These are phyloP conservation scores for Scomber scombrus DNA, from an alignment of 2,113 vertebrate genomes.

Conservation along the genomic window DNA sequence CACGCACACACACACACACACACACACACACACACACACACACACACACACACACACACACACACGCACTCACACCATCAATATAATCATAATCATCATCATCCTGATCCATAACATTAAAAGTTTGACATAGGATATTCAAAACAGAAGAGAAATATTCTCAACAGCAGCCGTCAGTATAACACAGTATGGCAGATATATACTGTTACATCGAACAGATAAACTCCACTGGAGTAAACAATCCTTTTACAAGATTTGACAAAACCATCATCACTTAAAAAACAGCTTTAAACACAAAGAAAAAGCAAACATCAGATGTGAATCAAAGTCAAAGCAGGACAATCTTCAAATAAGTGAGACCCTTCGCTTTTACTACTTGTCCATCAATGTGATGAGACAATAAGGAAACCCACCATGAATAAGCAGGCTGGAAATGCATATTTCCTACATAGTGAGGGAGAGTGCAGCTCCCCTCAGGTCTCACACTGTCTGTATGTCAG, in stretches of 20 bases:
- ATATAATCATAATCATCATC: background rate
- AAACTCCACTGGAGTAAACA: slow-evolving; percentile 86
- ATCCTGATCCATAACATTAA: slow-evolving; percentile 29
- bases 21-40: background rate
- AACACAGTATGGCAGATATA: slow-evolving; percentile 59
- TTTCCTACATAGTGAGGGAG: slow-evolving; percentile 80
- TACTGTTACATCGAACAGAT: slow-evolving; percentile 62
- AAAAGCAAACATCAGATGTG: slow-evolving; percentile 50
- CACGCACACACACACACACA: slow-evolving; percentile 13
- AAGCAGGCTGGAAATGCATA: slow-evolving; percentile 74
- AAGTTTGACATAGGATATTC: slow-evolving; percentile 60
- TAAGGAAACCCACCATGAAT: slow-evolving; percentile 51
- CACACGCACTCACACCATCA: slow-evolving; percentile 27
- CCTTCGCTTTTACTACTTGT: slow-evolving; percentile 63
- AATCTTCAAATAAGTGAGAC: slow-evolving; percentile 62
- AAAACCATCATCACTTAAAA: slow-evolving; percentile 66
- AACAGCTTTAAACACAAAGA: slow-evolving; percentile 63
- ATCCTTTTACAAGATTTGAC: slow-evolving; percentile 60
- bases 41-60: slow-evolving; percentile 4
- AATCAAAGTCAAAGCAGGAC: slow-evolving; percentile 64
- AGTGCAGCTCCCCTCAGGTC: slow-evolving; percentile 57
- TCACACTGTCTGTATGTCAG: slow-evolving; percentile 37
- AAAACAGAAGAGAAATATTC: slow-evolving; percentile 83
- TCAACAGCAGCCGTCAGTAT: slow-evolving; percentile 75
- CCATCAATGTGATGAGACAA: slow-evolving; percentile 86